Base-by-base conservation (phyloP, 1,140 invertebrate genomes). In the Hyles vespertilio region DNA sequence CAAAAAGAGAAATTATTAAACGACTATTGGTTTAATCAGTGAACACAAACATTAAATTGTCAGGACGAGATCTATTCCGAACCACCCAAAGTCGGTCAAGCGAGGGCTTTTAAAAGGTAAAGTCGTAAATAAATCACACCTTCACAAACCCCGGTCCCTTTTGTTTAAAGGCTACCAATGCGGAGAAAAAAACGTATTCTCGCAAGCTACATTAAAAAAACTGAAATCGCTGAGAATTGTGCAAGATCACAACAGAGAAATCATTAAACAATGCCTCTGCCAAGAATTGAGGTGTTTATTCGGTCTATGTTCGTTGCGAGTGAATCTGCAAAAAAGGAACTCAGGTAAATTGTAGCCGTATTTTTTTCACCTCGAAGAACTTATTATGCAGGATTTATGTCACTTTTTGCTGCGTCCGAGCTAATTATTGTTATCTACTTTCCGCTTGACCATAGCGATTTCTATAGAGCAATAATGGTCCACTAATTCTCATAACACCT, bases 311-410 rank as follows among this genome's bases (percentile, higher is more conserved):
- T 77, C 72, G 61, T 68, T 76, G 66, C 69, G 67, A 76, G 70
- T 74, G 73, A 74, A 72, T 71, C 72, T 64, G 76, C 79, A 82
- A 84, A 84, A 84, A 81, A 80, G 32, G 62, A 72, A 56, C 71
- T 63, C 86, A 89, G 86, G 86, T 89, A 89, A 85, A 76, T 61
- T 77, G 63, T 70, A 63, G 66, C 65, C 67, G 47, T 57, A 65
- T 77, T 79, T 84, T 79, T 82, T 84, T 84, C 73, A 75, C 56
- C 67, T 57, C 59, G 57, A 58, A 59, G 74, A 78, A 84, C 84
- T 89, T 89, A 89, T 87, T 87, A 89, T 85, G 77, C 83, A 73
- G 83, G 81, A 87, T 88, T 86, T 86, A 88, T 89, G 86, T 86
- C 86, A 89, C 75, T 89, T 87, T 89, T 89, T 89, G 81, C 81